Evolutionary conservation across 2,113 vertebrate species (phyloP).

Genomic region (Vulpes ferrilata): DNA sequence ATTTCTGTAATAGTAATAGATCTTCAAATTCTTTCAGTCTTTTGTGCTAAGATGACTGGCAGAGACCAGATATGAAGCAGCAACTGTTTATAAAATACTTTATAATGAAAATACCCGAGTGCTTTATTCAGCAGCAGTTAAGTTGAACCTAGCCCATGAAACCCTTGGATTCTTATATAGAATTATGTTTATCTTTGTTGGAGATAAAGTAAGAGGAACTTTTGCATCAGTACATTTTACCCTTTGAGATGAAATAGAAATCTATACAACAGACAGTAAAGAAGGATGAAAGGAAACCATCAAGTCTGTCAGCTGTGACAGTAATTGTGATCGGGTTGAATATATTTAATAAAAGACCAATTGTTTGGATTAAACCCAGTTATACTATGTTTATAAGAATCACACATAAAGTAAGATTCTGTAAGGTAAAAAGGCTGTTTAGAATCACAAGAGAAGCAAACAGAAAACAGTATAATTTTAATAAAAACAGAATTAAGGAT

Average conservation of each 20-base stretch:
- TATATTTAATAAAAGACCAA: slow-evolving; percentile 9
- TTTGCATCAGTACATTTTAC: neutral
- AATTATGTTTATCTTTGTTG: slow-evolving; percentile 44
- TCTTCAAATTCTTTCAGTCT: neutral
- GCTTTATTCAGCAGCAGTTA: neutral
- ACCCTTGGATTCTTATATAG: neutral
- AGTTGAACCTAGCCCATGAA: neutral
- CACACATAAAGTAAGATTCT: neutral
- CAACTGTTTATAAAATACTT: neutral
- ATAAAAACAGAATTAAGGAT: slow-evolving; percentile 31
- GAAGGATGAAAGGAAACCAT: slow-evolving; percentile 19
- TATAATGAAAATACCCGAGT: neutral
- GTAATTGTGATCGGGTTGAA: neutral
- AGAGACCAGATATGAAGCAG: neutral
- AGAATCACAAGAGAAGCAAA: neutral
- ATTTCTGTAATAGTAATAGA: neutral
- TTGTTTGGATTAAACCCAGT: neutral
- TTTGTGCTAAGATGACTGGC: neutral
- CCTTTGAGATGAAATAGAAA: neutral
- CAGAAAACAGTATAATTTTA: slow-evolving; percentile 41
- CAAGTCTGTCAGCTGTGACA: neutral
- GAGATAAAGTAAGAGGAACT: neutral
- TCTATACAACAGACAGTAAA: neutral
- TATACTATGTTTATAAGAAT: neutral
- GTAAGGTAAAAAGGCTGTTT: neutral